Percentiles rank a stretch among this genome's conserved stretches.
Evolutionary conservation across 2,113 vertebrate species (phyloP).

Genomic region (Theropithecus gelada): DNA sequence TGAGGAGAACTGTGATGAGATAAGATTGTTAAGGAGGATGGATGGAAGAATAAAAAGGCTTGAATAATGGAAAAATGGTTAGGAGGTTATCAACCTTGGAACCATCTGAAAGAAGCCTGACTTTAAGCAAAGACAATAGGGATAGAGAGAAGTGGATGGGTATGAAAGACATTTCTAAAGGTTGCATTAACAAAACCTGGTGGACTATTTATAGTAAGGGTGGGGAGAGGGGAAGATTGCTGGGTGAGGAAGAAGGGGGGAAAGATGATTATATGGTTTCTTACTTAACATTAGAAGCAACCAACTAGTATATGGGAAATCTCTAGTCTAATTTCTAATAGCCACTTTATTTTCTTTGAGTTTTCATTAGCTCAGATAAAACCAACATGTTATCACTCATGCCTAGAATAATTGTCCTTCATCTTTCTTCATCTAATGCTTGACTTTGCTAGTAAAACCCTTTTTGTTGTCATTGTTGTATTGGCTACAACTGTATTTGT

Average conservation of each 20-base stretch:
- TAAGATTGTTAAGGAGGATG: neutral
- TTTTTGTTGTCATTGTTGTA: neutral
- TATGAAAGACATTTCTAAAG: conserved; percentile 6
- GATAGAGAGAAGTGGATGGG: neutral
- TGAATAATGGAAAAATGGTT: neutral
- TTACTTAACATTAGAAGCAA: neutral
- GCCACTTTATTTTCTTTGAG: neutral
- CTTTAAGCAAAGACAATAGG: neutral
- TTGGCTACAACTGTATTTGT: conserved; percentile 43
- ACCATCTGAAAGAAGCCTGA: neutral
- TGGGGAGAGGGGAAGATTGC: neutral
- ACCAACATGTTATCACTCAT: neutral
- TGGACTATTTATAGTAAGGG: neutral
- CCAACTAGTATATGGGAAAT: neutral
- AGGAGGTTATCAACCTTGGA: neutral
- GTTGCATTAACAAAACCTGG: neutral
- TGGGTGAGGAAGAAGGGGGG: neutral
- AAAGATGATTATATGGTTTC: neutral
- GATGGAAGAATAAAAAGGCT: neutral
- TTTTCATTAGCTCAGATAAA: conserved; percentile 43
- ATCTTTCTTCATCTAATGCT: conserved; percentile 36
- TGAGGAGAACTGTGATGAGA: neutral
- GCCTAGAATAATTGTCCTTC: neutral
- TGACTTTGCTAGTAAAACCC: conserved; percentile 42
- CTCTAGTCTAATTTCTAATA: conserved; percentile 13